phyloP scores from a whole-genome alignment of 1,140 invertebrate genomes.

The Aradophagus sp. region DNA sequence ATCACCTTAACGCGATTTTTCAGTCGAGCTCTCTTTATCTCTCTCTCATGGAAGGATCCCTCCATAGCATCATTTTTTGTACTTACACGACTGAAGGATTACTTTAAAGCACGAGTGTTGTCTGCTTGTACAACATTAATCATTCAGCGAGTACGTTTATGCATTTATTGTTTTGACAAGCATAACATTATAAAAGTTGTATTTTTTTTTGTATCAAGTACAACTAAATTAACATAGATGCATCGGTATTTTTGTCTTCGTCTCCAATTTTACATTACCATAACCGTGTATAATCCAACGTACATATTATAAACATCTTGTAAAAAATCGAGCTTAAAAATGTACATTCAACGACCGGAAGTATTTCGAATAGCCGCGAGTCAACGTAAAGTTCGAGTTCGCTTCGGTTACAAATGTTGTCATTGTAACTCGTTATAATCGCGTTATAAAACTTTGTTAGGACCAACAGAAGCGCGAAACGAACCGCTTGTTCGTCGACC shows the following conservation, averaged over 20 bases:
- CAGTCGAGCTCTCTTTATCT: too few species aligned
- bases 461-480: conserved; percentile 34
- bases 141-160: conserved; percentile 28
- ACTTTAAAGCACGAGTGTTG: too few species aligned
- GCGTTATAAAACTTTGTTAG: conserved; percentile 36
- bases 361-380: conserved; percentile 7
- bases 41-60: too few species aligned
- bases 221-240: conserved; percentile 42
- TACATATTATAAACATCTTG: conserved; percentile 40
- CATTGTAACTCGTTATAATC: conserved; percentile 16
- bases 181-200: conserved; percentile 52
- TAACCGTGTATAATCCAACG: conserved; percentile 31
- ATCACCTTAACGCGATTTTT: too few species aligned
- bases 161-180: conserved; percentile 49
- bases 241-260: conserved; percentile 15
- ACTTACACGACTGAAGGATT: too few species aligned
- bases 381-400: conserved; percentile 14
- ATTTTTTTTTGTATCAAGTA: conserved; percentile 31
- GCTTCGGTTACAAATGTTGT: conserved; percentile 6
- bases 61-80: too few species aligned
- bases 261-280: conserved; percentile 32
- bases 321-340: conserved; percentile 44
- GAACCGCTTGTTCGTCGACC: conserved; percentile 26
- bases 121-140: conserved; percentile 17
- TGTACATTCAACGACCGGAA: conserved; percentile 28